Percentiles rank a stretch among this genome's conserved stretches.
Conservation (phyloP, 1,140 invertebrate species). For the Dendroctonus valens region DNA sequence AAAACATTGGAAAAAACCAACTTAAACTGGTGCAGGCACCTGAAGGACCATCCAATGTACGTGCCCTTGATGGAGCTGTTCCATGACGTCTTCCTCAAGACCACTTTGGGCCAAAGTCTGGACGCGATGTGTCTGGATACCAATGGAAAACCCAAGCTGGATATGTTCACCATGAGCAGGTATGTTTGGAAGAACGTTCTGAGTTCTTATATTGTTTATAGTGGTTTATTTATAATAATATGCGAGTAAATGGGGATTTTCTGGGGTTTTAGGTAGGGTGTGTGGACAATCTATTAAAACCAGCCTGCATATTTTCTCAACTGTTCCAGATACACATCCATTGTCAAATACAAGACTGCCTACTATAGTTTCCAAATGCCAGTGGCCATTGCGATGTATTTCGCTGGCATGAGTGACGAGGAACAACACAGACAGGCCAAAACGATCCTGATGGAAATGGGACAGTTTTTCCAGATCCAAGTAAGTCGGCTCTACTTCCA, state of each 20-base stretch:
- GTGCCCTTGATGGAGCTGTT: slow-evolving; percentile 79
- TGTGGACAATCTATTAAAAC: too few relatives aligned
- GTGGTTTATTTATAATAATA: too few relatives aligned
- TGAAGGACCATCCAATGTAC: slow-evolving; percentile 76
- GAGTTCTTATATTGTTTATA: neutral
- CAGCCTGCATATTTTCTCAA: too few relatives aligned
- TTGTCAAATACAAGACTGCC: slow-evolving; percentile 94
- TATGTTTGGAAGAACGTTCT: neutral
- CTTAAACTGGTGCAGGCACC: slow-evolving; percentile 53
- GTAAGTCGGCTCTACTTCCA: slow-evolving; percentile 40
- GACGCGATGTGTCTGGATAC: slow-evolving; percentile 63
- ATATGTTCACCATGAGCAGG: slow-evolving; percentile 76
- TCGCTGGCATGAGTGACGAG: slow-evolving; percentile 66
- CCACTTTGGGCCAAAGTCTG: slow-evolving; percentile 72
- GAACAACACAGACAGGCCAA: slow-evolving; percentile 82
- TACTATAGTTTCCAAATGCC: slow-evolving; percentile 95
- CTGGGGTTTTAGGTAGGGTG: too few relatives aligned
- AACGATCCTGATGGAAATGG: slow-evolving; percentile 89
- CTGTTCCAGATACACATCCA: slow-evolving; percentile 70
- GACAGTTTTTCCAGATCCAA: slow-evolving; percentile 95
- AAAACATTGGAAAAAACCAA: neutral
- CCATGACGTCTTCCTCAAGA: slow-evolving; percentile 82
- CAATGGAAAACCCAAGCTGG: slow-evolving; percentile 65
- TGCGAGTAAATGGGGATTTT: too few relatives aligned
- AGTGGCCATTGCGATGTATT: slow-evolving; percentile 81